Conservation (phyloP, 2,797 vertebrate genomes). For the Sebastes elongatus region DNA sequence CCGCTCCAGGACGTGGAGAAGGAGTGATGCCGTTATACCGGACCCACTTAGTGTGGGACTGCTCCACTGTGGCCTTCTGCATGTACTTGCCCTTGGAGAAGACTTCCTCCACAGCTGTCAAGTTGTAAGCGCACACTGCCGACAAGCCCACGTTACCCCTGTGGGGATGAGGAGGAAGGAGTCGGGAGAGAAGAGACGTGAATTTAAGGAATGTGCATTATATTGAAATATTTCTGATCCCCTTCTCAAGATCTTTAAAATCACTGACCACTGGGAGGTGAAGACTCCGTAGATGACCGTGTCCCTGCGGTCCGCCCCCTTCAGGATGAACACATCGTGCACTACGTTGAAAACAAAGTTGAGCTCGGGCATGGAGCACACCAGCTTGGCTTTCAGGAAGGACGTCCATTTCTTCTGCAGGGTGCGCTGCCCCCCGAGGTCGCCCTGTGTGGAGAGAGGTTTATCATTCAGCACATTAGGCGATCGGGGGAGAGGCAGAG, state of each 20-base stretch:
- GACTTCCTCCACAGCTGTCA: slow-evolving; percentile 89
- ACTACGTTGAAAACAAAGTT: slow-evolving; percentile 97
- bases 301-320: slow-evolving; percentile 83
- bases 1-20: slow-evolving; percentile 92
- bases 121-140: slow-evolving; percentile 92
- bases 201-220: not conserved
- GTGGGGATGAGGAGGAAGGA: not conserved
- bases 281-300: slow-evolving; percentile 94
- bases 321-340: slow-evolving; percentile 91
- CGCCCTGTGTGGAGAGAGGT: slow-evolving; percentile 81
- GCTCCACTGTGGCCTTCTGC: slow-evolving; percentile 96
- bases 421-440: slow-evolving; percentile 93
- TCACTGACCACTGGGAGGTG: slow-evolving; percentile 93
- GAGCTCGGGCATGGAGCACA: slow-evolving; percentile 92
- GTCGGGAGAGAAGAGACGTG: not conserved
- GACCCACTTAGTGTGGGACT: slow-evolving; percentile 97
- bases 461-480: not conserved
- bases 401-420: slow-evolving; percentile 98
- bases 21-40: slow-evolving; percentile 91
- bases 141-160: slow-evolving; percentile 96
- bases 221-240: not conserved
- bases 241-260: not conserved
- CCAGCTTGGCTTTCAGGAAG: slow-evolving; percentile 94
- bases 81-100: slow-evolving; percentile 97
- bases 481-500: not conserved